Base-by-base conservation (phyloP, 2,888 invertebrate species). In the Lasioglossum leucozonium region DNA sequence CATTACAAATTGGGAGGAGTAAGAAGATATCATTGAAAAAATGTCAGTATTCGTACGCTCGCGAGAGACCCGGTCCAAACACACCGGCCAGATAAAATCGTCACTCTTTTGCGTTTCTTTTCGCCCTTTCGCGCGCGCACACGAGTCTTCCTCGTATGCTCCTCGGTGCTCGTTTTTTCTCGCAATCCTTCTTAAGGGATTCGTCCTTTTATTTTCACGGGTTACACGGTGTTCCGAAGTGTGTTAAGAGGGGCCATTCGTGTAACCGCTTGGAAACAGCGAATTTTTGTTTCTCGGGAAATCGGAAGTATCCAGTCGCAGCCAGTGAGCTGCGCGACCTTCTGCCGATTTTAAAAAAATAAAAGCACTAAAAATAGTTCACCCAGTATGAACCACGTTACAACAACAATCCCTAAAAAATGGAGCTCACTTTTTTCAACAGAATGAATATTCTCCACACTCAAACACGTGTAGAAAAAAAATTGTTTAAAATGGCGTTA, bases 1-100 rank as follows among this genome's bases (percentile, higher is more conserved):
- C 86, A 87, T 90, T 90, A 90, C 90, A 90, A 90, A 90, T 87
- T 84, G 84, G 84, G 83, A 34, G 82, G 77, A 71, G 81, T 88
- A 71, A 82, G 82, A 80, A 85, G 83, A 81, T 84, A 88, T 87
- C 88, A 85, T 87, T 90, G 87, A 90, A 90, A 87, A 87, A 84
- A 87, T 82, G 87, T 87, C 87, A 87, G 87, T 81, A 86, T 87
- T 81, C 87, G 83, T 84, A 73, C 77, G 65, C 65, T n/a, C 5
- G 65, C 65, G 65, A 34, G 30, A 34, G 30, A 30, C 18, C 26
- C 76, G 65, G 67, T 67, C 67, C 74, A 58, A 72, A 77, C 76
- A 77, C 76, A 40, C 47, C 37, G 65, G 34, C n/a, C 13, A 71
- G 89, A 89, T 88, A 89, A 89, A 55, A 88, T 89, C 88, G 78